phyloP scores from a whole-genome alignment of 2,797 vertebrate species.

The Chelon labrosus region DNA sequence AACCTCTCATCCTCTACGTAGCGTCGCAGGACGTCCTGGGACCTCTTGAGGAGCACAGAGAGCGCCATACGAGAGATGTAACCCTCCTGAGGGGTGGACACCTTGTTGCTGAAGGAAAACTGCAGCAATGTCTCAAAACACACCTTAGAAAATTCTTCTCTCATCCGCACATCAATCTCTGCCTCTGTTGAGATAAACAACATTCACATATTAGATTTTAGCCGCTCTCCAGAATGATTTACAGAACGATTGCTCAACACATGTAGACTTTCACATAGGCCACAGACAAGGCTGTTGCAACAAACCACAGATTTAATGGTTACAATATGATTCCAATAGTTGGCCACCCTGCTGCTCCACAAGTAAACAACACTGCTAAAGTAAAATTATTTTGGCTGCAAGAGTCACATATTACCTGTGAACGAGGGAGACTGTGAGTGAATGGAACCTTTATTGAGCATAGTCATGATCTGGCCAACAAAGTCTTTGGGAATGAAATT shows the following conservation, averaged over 20 bases:
- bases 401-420: slow-evolving; percentile 87
- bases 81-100: slow-evolving; percentile 98
- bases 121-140: slow-evolving; percentile 98
- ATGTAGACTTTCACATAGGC: neutral
- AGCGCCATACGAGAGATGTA: slow-evolving; percentile 99
- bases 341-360: neutral
- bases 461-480: slow-evolving; percentile 98
- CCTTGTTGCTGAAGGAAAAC: slow-evolving; percentile 99
- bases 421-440: slow-evolving; percentile 98
- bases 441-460: slow-evolving; percentile 99
- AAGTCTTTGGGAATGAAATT: slow-evolving; percentile 99
- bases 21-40: slow-evolving; percentile 94
- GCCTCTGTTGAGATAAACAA: slow-evolving; percentile 88
- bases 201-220: slow-evolving; percentile 1
- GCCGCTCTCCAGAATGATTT: slow-evolving; percentile 3
- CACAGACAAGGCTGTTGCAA: neutral
- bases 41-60: slow-evolving; percentile 94
- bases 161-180: slow-evolving; percentile 96
- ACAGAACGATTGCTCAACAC: slow-evolving; percentile 5
- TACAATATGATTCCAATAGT: slow-evolving; percentile 4
- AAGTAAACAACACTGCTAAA: neutral
- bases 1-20: slow-evolving; percentile 96
- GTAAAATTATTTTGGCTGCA: neutral
- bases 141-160: slow-evolving; percentile 99
- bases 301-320: neutral